A percentile compares a stretch with the other conserved stretches of the same genome.
phyloP scores from a whole-genome alignment of 2,113 vertebrate species.

The Solea solea region DNA sequence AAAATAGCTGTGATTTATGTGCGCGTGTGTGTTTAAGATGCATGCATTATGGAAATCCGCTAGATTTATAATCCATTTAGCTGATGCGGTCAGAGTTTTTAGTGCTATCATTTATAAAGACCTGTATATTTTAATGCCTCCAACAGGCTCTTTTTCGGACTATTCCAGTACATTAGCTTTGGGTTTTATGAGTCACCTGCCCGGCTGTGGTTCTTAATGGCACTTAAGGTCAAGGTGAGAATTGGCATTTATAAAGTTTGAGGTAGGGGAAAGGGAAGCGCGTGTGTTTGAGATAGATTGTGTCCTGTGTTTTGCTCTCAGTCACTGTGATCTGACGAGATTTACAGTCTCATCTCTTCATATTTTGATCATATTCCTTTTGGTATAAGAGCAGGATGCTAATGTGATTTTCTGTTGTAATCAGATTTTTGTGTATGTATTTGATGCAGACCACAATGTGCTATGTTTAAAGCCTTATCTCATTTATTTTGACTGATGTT shows the following conservation, averaged over 20 bases:
- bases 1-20: conserved; percentile 98
- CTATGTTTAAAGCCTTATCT: conserved; percentile 5
- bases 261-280: conserved; percentile 74
- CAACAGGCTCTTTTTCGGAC: conserved; percentile 87
- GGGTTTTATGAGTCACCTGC: conserved; percentile 88
- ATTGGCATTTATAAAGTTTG: conserved; percentile 88
- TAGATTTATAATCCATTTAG: conserved; percentile 99
- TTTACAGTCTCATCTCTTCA: conserved; percentile 19
- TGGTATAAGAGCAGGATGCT: conserved; percentile 15
- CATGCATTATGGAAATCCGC: conserved; percentile 97
- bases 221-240: conserved; percentile 86
- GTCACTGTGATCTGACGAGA: conserved; percentile 40
- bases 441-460: background rate
- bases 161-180: conserved; percentile 89
- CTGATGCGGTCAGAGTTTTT: conserved; percentile 96
- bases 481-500: conserved; percentile 6
- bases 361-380: conserved; percentile 1
- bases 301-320: conserved; percentile 39
- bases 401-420: conserved; percentile 25
- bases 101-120: conserved; percentile 97
- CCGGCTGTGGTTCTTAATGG: conserved; percentile 73
- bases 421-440: conserved; percentile 32
- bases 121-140: conserved; percentile 92
- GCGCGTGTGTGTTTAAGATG: conserved; percentile 91
- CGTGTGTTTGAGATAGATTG: conserved; percentile 55